Conservation (phyloP, 2,888 invertebrate genomes). For the Epinotia nisella region DNA sequence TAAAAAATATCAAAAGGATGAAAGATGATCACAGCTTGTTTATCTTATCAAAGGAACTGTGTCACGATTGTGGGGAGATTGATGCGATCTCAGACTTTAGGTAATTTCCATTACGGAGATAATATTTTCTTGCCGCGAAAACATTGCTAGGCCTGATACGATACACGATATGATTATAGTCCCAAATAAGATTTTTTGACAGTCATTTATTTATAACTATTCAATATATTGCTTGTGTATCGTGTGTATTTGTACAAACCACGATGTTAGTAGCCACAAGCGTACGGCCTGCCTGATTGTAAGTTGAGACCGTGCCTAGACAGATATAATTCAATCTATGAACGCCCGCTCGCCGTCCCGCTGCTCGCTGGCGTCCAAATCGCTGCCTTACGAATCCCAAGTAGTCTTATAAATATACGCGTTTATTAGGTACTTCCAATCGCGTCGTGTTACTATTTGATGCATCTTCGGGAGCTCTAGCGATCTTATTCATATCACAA, state of each 20-base stretch:
- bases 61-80: conserved; percentile 44
- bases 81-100: conserved; percentile 30
- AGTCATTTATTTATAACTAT: not conserved
- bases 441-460: no score
- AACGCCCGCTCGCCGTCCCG: no score
- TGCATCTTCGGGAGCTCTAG: no score
- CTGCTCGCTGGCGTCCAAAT: no score
- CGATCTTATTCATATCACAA: no score
- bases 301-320: no score
- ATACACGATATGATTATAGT: not conserved
- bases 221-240: not conserved
- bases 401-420: no score
- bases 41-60: conserved; percentile 44
- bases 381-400: no score
- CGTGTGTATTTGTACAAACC: not conserved
- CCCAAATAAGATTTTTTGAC: not conserved
- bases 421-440: no score
- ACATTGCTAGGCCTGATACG: conserved; percentile 5
- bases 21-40: conserved; percentile 31
- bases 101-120: conserved; percentile 33
- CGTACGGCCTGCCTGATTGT: no score
- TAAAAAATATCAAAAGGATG: conserved; percentile 24
- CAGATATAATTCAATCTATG: no score
- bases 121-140: conserved; percentile 13
- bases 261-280: no score